These are phyloP conservation scores for Microctonus aethiopoides DNA, from an alignment of 2,888 invertebrate genomes.

Conservation along the genomic window DNA sequence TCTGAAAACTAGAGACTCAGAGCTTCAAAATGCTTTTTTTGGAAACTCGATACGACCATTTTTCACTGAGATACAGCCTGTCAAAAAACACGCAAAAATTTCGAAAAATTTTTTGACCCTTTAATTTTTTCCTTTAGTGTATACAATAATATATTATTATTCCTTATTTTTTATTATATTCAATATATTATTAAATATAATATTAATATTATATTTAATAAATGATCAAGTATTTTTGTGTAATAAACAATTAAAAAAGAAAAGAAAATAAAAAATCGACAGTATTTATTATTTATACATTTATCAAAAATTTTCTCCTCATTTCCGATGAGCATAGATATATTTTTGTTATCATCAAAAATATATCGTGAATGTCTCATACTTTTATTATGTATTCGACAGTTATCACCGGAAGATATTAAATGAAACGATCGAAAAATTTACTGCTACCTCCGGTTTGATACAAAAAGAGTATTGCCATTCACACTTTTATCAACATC, in stretches of 20 bases:
- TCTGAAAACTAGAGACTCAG: no score
- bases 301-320: background rate
- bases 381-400: conserved; percentile 19
- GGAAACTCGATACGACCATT: no score
- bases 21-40: no score
- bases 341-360: background rate
- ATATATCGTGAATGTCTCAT: conserved; percentile 21
- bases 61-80: no score
- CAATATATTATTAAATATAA: no score
- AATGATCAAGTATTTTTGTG: no score
- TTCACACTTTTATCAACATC: background rate
- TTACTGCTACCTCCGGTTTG: conserved; percentile 4
- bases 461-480: background rate
- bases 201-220: no score
- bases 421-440: conserved; percentile 3
- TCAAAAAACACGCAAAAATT: no score
- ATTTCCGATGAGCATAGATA: background rate
- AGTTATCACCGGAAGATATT: conserved; percentile 30
- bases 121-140: no score
- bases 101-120: no score
- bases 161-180: no score
- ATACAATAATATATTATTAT: no score
- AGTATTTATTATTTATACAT: background rate
- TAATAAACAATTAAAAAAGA: background rate
- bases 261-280: background rate